Conservation (phyloP, 2,888 invertebrate genomes). For the Cabera pusaria region DNA sequence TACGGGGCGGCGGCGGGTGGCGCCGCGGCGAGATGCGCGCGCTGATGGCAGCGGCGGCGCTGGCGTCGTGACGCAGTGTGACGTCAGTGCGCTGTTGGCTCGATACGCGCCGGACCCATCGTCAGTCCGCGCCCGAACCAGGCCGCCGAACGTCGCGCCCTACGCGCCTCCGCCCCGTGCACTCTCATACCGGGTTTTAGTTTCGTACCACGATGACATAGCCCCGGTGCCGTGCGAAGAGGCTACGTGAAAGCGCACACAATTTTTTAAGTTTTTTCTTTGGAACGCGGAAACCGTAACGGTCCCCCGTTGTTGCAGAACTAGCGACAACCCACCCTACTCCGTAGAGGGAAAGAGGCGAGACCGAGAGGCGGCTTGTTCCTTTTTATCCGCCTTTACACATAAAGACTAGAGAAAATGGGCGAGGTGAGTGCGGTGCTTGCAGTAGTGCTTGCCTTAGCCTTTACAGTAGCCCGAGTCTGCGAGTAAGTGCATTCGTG, state of each 20-base stretch:
- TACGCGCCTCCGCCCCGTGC: slow-evolving; percentile 72
- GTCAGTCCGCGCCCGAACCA: slow-evolving; percentile 83
- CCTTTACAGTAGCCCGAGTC: slow-evolving; percentile 58
- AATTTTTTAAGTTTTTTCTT: slow-evolving; percentile 77
- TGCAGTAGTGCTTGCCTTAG: slow-evolving; percentile 75
- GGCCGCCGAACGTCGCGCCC: slow-evolving; percentile 76
- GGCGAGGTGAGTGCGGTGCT: slow-evolving; percentile 82
- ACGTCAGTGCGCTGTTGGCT: slow-evolving; percentile 88
- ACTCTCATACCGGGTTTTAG: slow-evolving; percentile 80
- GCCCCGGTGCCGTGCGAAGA: slow-evolving; percentile 77
- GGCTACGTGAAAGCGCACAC: slow-evolving; percentile 77
- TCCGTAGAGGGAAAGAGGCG: slow-evolving; percentile 75
- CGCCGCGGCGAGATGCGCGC: slow-evolving; percentile 61
- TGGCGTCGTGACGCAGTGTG: slow-evolving; percentile 86
- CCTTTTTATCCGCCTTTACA: slow-evolving; percentile 77
- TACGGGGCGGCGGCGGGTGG: slow-evolving; percentile 61
- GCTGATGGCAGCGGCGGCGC: slow-evolving; percentile 70
- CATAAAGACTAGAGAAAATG: slow-evolving; percentile 80
- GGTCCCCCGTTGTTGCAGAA: slow-evolving; percentile 80
- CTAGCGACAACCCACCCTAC: slow-evolving; percentile 77
- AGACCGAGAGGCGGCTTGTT: slow-evolving; percentile 76
- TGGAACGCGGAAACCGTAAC: slow-evolving; percentile 76
- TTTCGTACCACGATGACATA: slow-evolving; percentile 81
- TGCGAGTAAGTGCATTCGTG: slow-evolving; percentile 66
- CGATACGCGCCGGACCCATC: slow-evolving; percentile 84